These are phyloP conservation scores for Drosophila kohkoa DNA, from an alignment of 1,140 invertebrate species.

Conservation along the genomic window DNA sequence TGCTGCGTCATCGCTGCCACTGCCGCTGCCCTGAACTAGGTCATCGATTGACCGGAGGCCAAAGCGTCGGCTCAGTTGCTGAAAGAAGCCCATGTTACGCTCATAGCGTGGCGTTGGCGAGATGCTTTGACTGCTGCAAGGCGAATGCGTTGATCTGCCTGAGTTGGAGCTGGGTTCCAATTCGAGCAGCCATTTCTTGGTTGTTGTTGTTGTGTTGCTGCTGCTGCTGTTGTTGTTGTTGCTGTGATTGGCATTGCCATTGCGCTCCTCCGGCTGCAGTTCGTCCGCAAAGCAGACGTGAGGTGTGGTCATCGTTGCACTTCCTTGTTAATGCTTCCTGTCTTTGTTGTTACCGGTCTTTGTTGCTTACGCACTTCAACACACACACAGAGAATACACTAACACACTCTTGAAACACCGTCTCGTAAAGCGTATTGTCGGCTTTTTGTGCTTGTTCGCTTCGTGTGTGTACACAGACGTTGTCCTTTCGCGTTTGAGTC, in stretches of 20 bases:
- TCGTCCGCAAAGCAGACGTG: slow-evolving; percentile 79
- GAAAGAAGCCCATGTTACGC: slow-evolving; percentile 87
- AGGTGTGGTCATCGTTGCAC: slow-evolving; percentile 57
- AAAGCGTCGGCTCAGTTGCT: slow-evolving; percentile 87
- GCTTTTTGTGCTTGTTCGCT: slow-evolving; percentile 31
- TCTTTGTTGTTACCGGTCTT: slow-evolving; percentile 74
- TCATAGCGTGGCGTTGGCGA: slow-evolving; percentile 86
- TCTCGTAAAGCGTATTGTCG: slow-evolving; percentile 19
- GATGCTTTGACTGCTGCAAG: slow-evolving; percentile 63
- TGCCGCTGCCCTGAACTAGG: slow-evolving; percentile 71
- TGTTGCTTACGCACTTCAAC: slow-evolving; percentile 20
- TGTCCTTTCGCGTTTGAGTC: slow-evolving; percentile 81
- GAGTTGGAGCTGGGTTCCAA: slow-evolving; percentile 33
- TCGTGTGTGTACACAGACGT: slow-evolving; percentile 55
- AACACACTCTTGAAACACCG: slow-evolving; percentile 1
- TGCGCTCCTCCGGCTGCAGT: slow-evolving; percentile 42
- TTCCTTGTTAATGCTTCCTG: not conserved
- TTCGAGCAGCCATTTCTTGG: slow-evolving; percentile 44
- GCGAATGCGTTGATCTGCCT: slow-evolving; percentile 36
- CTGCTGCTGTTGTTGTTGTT: slow-evolving; percentile 31
- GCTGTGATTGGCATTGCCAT: slow-evolving; percentile 23
- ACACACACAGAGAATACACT: slow-evolving; percentile 7
- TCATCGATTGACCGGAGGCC: slow-evolving; percentile 86
- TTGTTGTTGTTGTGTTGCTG: slow-evolving; percentile 13
- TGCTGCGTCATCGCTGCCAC: slow-evolving; percentile 59